phyloP scores from a whole-genome alignment of 2,113 vertebrate species.

The Pterophyllum scalare region DNA sequence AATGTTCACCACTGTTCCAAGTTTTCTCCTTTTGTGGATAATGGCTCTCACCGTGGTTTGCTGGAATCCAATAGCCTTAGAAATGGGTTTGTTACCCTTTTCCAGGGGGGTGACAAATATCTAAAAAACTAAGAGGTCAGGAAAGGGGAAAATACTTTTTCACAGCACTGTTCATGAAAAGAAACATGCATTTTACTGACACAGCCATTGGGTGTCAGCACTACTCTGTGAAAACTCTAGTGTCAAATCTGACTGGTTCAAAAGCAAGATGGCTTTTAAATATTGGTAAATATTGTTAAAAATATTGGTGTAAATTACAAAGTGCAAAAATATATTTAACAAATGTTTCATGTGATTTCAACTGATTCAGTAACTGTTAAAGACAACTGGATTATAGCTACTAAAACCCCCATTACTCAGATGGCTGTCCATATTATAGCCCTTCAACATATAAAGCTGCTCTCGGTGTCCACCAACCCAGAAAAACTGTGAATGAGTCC shows the following conservation, averaged over 20 bases:
- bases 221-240: constrained; percentile 15
- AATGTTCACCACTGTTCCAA: too few relatives aligned
- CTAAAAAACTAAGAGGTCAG: too few relatives aligned
- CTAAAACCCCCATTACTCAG: background rate
- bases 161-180: background rate
- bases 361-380: background rate
- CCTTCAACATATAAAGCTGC: background rate
- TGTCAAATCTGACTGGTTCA: background rate
- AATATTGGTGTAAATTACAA: background rate
- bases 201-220: constrained; percentile 65
- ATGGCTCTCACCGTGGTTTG: too few relatives aligned
- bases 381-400: background rate
- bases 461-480: background rate
- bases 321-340: background rate
- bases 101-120: too few relatives aligned
- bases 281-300: too few relatives aligned
- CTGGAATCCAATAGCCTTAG: too few relatives aligned
- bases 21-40: too few relatives aligned
- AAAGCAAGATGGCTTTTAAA: background rate
- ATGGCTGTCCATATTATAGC: background rate
- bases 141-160: background rate
- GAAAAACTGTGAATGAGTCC: background rate
- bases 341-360: background rate
- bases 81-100: background rate
- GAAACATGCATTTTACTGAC: constrained; percentile 4